Base-by-base conservation (phyloP, 2,888 invertebrate species). In the Latrodectus hesperus region DNA sequence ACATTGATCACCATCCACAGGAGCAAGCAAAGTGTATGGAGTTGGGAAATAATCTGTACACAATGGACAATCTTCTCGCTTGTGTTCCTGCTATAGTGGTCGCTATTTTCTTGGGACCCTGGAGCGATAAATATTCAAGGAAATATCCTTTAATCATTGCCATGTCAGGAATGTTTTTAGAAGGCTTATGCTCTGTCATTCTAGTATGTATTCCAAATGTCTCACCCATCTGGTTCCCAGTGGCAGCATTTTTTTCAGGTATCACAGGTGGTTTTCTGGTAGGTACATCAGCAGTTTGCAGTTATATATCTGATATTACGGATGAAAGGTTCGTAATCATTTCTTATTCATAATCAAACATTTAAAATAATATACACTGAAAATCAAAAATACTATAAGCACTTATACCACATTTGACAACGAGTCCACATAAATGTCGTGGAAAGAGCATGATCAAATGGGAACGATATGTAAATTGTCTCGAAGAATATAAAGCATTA, bases 61-160 rank as follows among this genome's bases (percentile, higher is more conserved):
- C 60, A 9, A 76, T 70, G 12, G 71, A 75, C 12, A 81, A 75
- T 75, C 70, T 81, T 9, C 17, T 75, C 16, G 14, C 73, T 17
- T 80, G 78, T 51, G 6, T 83, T 1, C 88, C 88, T 3, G 76
- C 88, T 5, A 53, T 73, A 10, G 55, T 83, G 14, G 72, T 88
- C 11, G 82, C 83, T 55, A n/a, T 83, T 8, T 88, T 88, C 68
- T 22, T 88, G 72, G 86, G 89, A 3, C 82, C 89, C 2, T 89
- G 89, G 89, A 78, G 81, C 16, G 89, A 89, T 64, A 76, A 85
- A 55, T 82, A 89, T 60, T 64, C 71, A 5, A 70, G 89, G 14
- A 89, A 85, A 51, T 68, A 64, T 11, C 89, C 89, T 2, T 17
- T 89, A 17, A 51, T 89, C 5, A 49, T 89, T 1, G 67, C 85